A percentile compares a stretch with the other conserved stretches of the same genome.
Conservation (phyloP, 2,888 invertebrate species). For the Macrosoma leucophasiata region DNA sequence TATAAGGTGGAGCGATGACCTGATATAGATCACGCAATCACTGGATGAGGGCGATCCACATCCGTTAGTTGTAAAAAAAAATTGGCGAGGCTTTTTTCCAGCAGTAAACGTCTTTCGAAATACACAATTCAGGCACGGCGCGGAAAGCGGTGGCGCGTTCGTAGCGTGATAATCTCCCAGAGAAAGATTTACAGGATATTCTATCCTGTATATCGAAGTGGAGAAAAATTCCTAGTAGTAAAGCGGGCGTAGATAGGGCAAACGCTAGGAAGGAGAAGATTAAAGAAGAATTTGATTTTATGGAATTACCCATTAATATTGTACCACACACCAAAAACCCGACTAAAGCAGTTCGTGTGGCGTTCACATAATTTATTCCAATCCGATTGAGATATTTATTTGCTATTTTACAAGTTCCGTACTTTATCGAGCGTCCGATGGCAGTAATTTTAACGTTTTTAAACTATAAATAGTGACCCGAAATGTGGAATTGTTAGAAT, state of each 20-base stretch:
- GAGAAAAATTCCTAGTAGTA: background rate
- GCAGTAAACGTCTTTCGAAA: too few species aligned
- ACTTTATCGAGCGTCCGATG: constrained; percentile 44
- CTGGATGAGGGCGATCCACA: too few species aligned
- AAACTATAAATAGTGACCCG: constrained; percentile 39
- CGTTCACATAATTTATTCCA: constrained; percentile 42
- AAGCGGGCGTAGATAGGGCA: too few species aligned
- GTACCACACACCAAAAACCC: constrained; percentile 28
- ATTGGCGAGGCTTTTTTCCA: too few species aligned
- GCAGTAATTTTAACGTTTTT: constrained; percentile 42
- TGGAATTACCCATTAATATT: constrained; percentile 19
- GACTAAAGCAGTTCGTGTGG: constrained; percentile 42
- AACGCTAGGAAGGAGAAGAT: background rate
- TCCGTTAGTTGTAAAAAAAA: too few species aligned
- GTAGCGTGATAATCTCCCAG: background rate
- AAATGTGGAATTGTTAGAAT: constrained; percentile 42
- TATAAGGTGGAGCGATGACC: too few species aligned
- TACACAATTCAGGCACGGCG: background rate
- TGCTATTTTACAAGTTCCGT: constrained; percentile 51
- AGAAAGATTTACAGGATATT: background rate
- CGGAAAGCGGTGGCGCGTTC: background rate
- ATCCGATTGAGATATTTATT: constrained; percentile 62
- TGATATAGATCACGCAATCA: too few species aligned
- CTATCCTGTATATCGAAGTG: background rate
- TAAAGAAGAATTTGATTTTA: constrained; percentile 9